A percentile compares a stretch with the other conserved stretches of the same genome.
Evolutionary conservation across 2,797 vertebrate species (phyloP).

Genomic region (Heliangelus exortis): DNA sequence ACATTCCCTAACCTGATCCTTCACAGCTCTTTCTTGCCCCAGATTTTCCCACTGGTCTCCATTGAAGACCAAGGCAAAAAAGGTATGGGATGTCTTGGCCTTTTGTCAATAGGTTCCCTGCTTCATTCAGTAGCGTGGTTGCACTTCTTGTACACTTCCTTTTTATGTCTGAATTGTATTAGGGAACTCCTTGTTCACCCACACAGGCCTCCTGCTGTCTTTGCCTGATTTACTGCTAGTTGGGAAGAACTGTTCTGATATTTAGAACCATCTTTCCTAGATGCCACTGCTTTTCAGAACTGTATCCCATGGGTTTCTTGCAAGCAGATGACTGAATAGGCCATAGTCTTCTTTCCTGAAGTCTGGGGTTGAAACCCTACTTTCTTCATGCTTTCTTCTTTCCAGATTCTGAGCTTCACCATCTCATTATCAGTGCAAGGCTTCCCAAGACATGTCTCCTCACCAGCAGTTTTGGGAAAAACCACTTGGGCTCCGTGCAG

Average conservation of each 20-base stretch:
- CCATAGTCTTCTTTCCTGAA: too few species aligned
- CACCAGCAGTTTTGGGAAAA: background rate
- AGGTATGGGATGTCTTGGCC: background rate
- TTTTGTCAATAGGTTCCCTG: background rate
- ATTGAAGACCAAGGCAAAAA: background rate
- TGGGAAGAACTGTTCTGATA: background rate
- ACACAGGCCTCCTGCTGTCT: background rate
- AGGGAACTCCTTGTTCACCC: background rate
- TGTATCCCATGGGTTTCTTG: background rate
- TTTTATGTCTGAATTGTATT: background rate
- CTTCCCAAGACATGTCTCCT: background rate
- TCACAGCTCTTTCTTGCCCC: background rate
- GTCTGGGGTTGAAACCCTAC: too few species aligned
- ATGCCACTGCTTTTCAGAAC: background rate
- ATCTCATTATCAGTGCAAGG: too few species aligned
- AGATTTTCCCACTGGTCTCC: background rate
- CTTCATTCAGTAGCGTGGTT: background rate
- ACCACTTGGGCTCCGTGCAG: background rate
- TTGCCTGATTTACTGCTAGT: background rate
- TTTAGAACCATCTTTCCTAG: background rate
- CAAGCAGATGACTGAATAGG: background rate
- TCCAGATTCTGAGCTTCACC: too few species aligned
- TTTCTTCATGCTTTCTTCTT: too few species aligned
- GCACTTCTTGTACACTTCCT: accelerated
- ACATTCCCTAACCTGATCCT: background rate